Conservation (phyloP, 2,113 vertebrate genomes). For the Pachycephala philippinensis region DNA sequence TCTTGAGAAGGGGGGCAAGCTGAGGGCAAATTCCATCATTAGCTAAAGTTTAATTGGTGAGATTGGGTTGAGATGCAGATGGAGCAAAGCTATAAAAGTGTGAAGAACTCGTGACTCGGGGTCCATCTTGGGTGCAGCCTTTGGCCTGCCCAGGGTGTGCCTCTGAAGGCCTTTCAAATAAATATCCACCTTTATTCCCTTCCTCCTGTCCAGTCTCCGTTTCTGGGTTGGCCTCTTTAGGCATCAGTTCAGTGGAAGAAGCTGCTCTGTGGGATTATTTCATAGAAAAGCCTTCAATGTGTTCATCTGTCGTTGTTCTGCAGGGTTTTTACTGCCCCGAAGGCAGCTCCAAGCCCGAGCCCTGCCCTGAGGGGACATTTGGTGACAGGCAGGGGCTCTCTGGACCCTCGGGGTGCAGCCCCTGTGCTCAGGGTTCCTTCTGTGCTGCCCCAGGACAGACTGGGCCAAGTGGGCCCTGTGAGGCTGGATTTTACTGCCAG, state of each 20-base stretch:
- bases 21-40: no score
- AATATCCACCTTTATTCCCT: no score
- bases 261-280: accelerated
- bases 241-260: background rate
- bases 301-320: background rate
- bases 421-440: conserved; percentile 78
- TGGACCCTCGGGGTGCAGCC: conserved; percentile 64
- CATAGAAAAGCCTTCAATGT: background rate
- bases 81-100: no score
- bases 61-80: no score
- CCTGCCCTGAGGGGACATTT: conserved; percentile 82
- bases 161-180: no score
- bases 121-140: no score
- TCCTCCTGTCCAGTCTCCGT: no score
- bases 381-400: conserved; percentile 67
- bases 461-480: conserved; percentile 76
- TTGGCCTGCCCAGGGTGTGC: no score
- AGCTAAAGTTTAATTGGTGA: no score
- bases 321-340: conserved; percentile 82
- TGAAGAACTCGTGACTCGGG: no score
- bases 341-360: conserved; percentile 73
- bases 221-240: no score
- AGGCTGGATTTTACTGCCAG: conserved; percentile 82
- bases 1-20: no score
- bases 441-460: conserved; percentile 75